A percentile compares a stretch with the other conserved stretches of the same genome.
phyloP scores from a whole-genome alignment of 2,888 invertebrate species.

The Tachina lurida region DNA sequence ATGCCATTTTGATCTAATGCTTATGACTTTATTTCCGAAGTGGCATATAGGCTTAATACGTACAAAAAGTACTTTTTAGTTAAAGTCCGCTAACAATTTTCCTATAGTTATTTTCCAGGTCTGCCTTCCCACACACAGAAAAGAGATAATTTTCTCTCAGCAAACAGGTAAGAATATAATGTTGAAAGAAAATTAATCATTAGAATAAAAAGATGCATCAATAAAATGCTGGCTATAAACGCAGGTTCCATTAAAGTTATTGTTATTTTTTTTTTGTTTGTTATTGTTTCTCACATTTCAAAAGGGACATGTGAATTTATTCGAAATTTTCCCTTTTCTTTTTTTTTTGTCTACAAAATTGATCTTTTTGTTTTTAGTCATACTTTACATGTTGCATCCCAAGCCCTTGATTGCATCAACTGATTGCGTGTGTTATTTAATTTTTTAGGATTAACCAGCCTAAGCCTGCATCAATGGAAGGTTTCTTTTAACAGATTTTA shows the following conservation, averaged over 20 bases:
- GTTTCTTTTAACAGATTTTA: slow-evolving; percentile 29
- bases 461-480: slow-evolving; percentile 13
- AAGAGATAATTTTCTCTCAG: slow-evolving; percentile 23
- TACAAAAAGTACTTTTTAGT: neutral
- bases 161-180: slow-evolving; percentile 52
- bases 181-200: slow-evolving; percentile 10
- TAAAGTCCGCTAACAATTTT: neutral
- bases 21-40: too few relatives aligned
- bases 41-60: too few relatives aligned
- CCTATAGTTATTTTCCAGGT: neutral
- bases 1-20: too few relatives aligned
- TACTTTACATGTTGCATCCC: slow-evolving; percentile 2
- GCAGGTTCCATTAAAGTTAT: slow-evolving; percentile 26
- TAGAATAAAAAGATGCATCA: slow-evolving; percentile 41
- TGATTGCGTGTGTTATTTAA: slow-evolving; percentile 4
- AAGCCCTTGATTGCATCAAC: slow-evolving; percentile 1
- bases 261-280: slow-evolving; percentile 43
- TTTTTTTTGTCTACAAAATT: slow-evolving; percentile 16
- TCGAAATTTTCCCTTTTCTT: slow-evolving; percentile 47
- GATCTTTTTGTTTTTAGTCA: slow-evolving; percentile 27
- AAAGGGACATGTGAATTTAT: slow-evolving; percentile 68
- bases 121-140: neutral
- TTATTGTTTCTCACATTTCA: slow-evolving; percentile 39
- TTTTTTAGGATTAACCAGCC: slow-evolving; percentile 30
- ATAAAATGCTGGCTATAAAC: slow-evolving; percentile 37